Conservation (phyloP, 2,797 vertebrate species). For the Pseudochaenichthys georgianus region DNA sequence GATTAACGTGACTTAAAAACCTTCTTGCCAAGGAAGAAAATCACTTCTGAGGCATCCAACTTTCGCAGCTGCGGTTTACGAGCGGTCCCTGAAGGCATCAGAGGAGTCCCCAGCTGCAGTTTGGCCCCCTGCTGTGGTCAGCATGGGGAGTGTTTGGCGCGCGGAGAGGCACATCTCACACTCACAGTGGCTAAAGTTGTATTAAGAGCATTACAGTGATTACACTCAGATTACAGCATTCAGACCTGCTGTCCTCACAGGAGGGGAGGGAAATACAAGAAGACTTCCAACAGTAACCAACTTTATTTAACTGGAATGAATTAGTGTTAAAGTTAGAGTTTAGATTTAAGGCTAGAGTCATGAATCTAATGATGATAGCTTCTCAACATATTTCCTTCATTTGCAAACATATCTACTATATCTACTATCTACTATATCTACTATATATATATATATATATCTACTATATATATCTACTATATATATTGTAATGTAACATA, state of each 20-base stretch:
- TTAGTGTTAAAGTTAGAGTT: no score
- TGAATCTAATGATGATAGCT: neutral
- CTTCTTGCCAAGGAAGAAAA: no score
- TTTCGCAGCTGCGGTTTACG: neutral
- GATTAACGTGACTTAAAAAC: no score
- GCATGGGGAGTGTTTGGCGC: slow-evolving; percentile 26
- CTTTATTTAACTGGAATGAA: no score
- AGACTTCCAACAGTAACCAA: no score
- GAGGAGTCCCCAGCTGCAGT: neutral
- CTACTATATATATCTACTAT: no score
- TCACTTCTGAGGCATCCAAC: neutral
- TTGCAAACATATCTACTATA: no score
- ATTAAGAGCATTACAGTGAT: neutral
- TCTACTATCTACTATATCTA: no score
- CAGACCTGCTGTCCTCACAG: neutral
- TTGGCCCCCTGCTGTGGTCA: slow-evolving; percentile 45
- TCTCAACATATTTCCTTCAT: neutral
- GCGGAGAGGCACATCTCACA: neutral
- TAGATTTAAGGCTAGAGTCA: neutral
- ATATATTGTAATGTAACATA: no score
- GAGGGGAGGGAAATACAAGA: no score
- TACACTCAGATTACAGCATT: neutral
- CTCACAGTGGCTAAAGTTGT: neutral
- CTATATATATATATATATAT: no score
- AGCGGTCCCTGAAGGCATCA: slow-evolving; percentile 29